Conservation (phyloP, 2,113 vertebrate species). For the Origma solitaria region DNA sequence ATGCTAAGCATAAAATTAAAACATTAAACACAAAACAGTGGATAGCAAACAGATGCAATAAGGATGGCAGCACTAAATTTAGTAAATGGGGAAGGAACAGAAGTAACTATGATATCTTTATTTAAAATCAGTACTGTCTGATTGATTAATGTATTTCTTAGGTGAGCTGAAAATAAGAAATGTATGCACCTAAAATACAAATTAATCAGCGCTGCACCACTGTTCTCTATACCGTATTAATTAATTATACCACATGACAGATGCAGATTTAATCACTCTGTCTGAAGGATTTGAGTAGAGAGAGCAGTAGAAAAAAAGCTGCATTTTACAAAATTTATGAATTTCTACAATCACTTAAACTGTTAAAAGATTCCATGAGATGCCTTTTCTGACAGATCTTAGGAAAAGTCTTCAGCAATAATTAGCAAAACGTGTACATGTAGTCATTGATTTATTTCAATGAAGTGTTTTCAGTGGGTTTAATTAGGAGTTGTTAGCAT, state of each 20-base stretch:
- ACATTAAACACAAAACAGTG: neutral
- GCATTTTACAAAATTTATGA: neutral
- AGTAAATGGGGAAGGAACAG: neutral
- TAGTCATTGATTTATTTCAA: neutral
- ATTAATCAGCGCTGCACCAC: slow-evolving; percentile 56
- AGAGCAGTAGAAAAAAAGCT: slow-evolving; percentile 12
- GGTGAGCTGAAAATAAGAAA: slow-evolving; percentile 48
- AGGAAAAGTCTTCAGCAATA: neutral
- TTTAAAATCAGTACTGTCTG: neutral
- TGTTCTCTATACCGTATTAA: slow-evolving; percentile 19
- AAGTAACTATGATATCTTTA: neutral
- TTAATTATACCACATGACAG: slow-evolving; percentile 62
- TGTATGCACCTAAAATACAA: slow-evolving; percentile 41
- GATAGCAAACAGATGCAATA: neutral
- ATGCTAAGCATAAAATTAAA: neutral
- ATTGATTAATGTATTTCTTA: slow-evolving; percentile 62
- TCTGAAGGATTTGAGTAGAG: slow-evolving; percentile 29
- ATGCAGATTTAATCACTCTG: slow-evolving; percentile 65
- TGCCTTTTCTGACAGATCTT: neutral
- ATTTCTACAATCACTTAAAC: neutral
- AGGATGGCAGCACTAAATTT: neutral
- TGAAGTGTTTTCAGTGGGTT: neutral
- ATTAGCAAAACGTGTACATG: neutral
- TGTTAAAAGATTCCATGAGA: neutral
- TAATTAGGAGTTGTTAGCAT: neutral